These are phyloP conservation scores for Tetramorium simillimum DNA, from an alignment of 1,140 invertebrate genomes.

Conservation along the genomic window DNA sequence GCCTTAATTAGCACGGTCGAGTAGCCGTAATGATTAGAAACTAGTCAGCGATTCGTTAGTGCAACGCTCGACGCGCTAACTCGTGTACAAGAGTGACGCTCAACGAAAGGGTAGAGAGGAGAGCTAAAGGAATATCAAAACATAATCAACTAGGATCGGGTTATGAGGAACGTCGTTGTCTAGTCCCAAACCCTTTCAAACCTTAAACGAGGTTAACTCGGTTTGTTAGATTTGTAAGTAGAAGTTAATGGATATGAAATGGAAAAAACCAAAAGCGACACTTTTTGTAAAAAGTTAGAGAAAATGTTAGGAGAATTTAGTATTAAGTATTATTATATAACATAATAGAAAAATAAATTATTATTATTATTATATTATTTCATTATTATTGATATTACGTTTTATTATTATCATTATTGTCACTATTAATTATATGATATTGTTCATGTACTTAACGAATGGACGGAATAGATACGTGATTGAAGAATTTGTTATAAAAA, in stretches of 20 bases:
- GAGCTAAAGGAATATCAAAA: conserved; percentile 56
- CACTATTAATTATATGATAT: conserved; percentile 70
- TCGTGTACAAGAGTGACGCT: conserved; percentile 56
- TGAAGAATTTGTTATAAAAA: conserved; percentile 52
- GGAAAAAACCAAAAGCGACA: conserved; percentile 66
- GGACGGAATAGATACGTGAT: conserved; percentile 36
- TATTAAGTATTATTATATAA: conserved; percentile 78
- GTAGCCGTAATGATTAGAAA: conserved; percentile 79
- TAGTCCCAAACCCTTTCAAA: conserved; percentile 83
- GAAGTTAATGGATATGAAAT: conserved; percentile 46
- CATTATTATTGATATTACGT: conserved; percentile 69
- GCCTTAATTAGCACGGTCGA: conserved; percentile 73
- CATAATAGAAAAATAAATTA: conserved; percentile 77
- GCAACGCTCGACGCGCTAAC: conserved; percentile 59
- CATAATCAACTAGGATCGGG: conserved; percentile 67
- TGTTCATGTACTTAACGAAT: conserved; percentile 72
- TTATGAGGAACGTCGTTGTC: conserved; percentile 81
- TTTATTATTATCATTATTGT: conserved; percentile 79
- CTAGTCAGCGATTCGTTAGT: conserved; percentile 81
- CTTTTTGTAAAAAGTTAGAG: conserved; percentile 68
- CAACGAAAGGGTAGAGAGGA: conserved; percentile 63
- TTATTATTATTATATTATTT: conserved; percentile 77
- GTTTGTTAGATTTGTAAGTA: conserved; percentile 73
- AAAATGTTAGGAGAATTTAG: conserved; percentile 51
- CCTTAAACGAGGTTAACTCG: conserved; percentile 72